Evolutionary conservation across 2,888 invertebrate genomes (phyloP).

Genomic region (Ophraella communa): DNA sequence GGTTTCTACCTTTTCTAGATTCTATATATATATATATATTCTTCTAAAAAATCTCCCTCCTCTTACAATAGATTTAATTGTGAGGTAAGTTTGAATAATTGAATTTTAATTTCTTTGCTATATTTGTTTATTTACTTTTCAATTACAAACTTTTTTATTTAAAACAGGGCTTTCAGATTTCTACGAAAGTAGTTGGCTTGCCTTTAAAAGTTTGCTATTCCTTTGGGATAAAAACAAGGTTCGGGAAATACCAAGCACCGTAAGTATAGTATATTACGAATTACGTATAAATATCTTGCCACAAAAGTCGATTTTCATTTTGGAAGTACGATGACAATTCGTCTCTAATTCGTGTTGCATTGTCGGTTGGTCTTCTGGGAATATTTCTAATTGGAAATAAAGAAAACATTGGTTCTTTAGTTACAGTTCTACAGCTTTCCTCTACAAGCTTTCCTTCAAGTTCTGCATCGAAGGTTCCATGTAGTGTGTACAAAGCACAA

Average conservation of each 20-base stretch:
- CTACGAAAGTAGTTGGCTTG: constrained; percentile 22
- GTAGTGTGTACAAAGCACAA: constrained; percentile 35
- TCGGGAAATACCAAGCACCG: constrained; percentile 14
- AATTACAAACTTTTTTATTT: neutral
- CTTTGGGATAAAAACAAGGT: constrained; percentile 17
- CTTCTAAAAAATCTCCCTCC: no score
- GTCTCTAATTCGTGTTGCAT: constrained; percentile 34
- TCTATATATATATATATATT: no score
- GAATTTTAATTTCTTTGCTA: neutral
- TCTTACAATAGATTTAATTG: no score
- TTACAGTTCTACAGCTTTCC: constrained; percentile 39
- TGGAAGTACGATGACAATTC: constrained; percentile 39
- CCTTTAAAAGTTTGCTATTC: constrained; percentile 15
- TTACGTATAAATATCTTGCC: constrained; percentile 36
- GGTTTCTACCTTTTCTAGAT: no score
- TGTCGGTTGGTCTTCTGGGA: no score
- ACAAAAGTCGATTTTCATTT: constrained; percentile 38
- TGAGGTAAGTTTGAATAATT: neutral
- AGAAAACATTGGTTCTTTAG: constrained; percentile 25
- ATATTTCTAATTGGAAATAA: constrained; percentile 25
- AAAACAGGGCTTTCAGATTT: constrained; percentile 7
- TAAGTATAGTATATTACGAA: constrained; percentile 2
- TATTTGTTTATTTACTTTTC: neutral
- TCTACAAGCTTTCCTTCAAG: constrained; percentile 34
- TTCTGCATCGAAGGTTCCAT: constrained; percentile 37